Evolutionary conservation across 2,797 vertebrate genomes (phyloP).

Genomic region (Mionectes olivaceus): DNA sequence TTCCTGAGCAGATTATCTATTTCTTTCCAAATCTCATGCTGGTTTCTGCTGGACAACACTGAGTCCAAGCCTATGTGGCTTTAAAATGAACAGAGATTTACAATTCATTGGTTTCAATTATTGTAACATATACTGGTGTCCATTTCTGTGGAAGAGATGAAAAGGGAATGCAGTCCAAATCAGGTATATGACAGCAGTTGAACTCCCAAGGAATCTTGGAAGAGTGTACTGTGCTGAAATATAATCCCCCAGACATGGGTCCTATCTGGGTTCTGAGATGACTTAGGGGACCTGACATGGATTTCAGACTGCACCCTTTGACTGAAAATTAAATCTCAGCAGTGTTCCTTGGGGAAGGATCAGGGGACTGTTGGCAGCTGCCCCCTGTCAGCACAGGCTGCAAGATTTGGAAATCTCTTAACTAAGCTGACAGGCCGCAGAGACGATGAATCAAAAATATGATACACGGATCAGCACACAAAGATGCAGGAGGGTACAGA

Average conservation of each 20-base stretch:
- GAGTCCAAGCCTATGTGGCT: background rate
- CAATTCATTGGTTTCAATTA: conserved; percentile 54
- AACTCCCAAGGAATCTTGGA: conserved; percentile 66
- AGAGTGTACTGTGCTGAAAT: conserved; percentile 58
- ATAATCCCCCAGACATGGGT: conserved; percentile 70
- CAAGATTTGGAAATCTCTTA: conserved; percentile 85
- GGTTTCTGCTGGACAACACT: background rate
- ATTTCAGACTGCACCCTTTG: conserved; percentile 81
- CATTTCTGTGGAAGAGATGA: conserved; percentile 17
- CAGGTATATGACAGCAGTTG: conserved; percentile 24
- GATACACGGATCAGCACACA: conserved; percentile 78
- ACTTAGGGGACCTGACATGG: conserved; percentile 81
- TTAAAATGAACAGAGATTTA: conserved; percentile 20
- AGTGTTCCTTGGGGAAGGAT: conserved; percentile 80
- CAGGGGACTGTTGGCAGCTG: conserved; percentile 83
- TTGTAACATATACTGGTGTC: conserved; percentile 23
- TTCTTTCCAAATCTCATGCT: background rate
- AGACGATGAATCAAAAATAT: conserved; percentile 80
- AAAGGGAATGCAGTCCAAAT: conserved; percentile 22
- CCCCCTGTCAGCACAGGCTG: conserved; percentile 80
- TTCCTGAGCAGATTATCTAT: background rate
- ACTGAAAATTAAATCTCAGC: conserved; percentile 84
- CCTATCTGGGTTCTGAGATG: conserved; percentile 74
- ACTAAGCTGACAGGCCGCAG: conserved; percentile 84
- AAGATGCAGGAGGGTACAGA: conserved; percentile 55